Base-by-base conservation (phyloP, 2,113 vertebrate genomes). In the Osmerus eperlanus region DNA sequence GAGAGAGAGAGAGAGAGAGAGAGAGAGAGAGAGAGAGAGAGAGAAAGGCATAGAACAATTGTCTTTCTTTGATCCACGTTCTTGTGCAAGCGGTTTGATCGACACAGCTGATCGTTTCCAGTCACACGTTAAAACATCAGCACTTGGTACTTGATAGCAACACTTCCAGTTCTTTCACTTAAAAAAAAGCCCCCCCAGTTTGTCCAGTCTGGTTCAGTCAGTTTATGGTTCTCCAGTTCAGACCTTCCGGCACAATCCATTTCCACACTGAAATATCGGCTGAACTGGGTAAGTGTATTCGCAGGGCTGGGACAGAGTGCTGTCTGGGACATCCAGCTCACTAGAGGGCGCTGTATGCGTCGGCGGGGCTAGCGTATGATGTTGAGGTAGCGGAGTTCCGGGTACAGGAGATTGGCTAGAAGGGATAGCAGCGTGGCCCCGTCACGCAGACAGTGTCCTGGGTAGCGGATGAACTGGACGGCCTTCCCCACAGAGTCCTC, bases 341-440 rank as follows among this genome's bases (percentile, higher is more conserved):
- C 21, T 9, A 23, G 8, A 5, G 19, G 6, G 18, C 52, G 19
- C 41, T 47, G 1, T 12, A 3, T 16, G 21, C 41, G 18, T 51
- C 14, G n/a, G 19, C 2, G n/a, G 23, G 12, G 53, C 2, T n/a
- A 56, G 60, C 47, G 94, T 70, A 99, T 95, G 64, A 94, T 92
- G 83, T 98, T 94, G 76, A 99, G 85, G 83, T 97, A 98, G 92
- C 91, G 92, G 84, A 96, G 92, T 86, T 97, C 94, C 15, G 94
- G 91, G 81, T 98, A 99, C 3, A 99, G 91, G 2, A 90, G 84
- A 85, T 97, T 98, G 77, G 95, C 76, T 0, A 99, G 92, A 54
- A 98, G 89, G 81, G 96, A 89, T 78, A 99, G 85, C 70, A 99
- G 93, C 54, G 90, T 90, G 68, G 92, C 95, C 84, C 92, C 93